Evolutionary conservation across 2,888 invertebrate genomes (phyloP), one percentile per base, ranked within the genome.

Genomic region (Cataglyphis altisquamis): DNA sequence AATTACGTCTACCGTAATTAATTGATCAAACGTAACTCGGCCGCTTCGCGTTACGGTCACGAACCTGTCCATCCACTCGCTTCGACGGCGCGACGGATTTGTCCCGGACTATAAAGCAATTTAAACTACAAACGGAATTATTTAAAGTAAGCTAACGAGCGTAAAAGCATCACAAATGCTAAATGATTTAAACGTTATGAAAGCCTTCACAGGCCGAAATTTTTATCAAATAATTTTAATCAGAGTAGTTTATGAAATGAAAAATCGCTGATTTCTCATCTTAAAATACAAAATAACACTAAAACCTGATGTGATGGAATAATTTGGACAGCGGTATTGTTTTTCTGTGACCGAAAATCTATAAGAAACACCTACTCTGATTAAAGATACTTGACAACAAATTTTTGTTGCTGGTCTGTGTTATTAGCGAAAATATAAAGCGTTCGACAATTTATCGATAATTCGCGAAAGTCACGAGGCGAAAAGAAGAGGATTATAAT

Each of bases 1-100:
- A 84, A 88, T 87, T 88, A 84, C 29, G 57, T 74, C 68, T 66
- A 75, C 64, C 64, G 57, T 81, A 68, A 77, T 86, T 86, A 86
- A 81, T 78, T 82, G 74, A 87, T 86, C 73, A 52, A 41, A 48
- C 62, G 55, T 82, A 82, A 87, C 67, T 80, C 78, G 60, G 78
- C 36, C 60, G 78, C 60, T 62, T 80, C 73, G 72, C 60, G 60
- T 80, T 80, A 72, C 60, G 72, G 72, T 80, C 72, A 80, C 78
- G 78, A 60, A 80, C 72, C 25, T 72, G 72, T 72, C 72, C 60
- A 78, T 78, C 15, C 45, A 62, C 36, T 72, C 78, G 29, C 10
- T 41, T 5, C 45, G 52, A 48, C 48, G 45, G 29, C 29, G 39
- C 39, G 77, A 57, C 32, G 60, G 60, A 80, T 80, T 45, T 62